Evolutionary conservation across 1,140 invertebrate genomes (phyloP), one percentile per base, ranked within the genome.

Genomic region (Araneus ventricosus): DNA sequence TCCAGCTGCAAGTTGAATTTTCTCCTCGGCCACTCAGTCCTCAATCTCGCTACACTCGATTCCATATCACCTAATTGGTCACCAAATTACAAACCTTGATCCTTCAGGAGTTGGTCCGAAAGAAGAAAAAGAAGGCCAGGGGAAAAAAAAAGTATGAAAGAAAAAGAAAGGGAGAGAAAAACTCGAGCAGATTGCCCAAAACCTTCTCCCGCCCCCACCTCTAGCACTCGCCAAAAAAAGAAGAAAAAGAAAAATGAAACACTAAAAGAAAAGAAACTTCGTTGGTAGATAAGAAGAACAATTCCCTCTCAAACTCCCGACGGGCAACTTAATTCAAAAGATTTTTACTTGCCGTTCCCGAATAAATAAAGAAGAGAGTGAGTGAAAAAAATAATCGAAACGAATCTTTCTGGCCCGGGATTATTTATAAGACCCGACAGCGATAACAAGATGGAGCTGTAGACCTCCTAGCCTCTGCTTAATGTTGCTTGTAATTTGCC

Each of bases 401-500:
- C 52, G 86, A 59, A 88, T 67, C 59, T 88, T 67, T 59, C 41
- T 86, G 27, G n/a, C 84, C 34, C 52, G n/a, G 86, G 30, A 34
- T 88, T 88, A 88, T 88, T 88, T 88, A 88, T 88, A 70, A 88
- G 86, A 45, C 37, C 37, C 34, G 86, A 41, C 86, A 63, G 22
- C 34, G 86, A 88, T 88, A 88, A 88, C 86, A 88, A 88, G 86
- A 67, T 88, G 27, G 24, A 70, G 86, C 30, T 30, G 45, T 52
- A 57, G 52, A 34, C 84, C 52, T 86, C 84, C 30, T 86, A 67
- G 86, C 86, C 57, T 88, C 30, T 63, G 61, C 59, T 70, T 88
- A 88, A 88, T 88, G 86, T 88, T 30, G 52, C 86, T 88, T 88
- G 86, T 88, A 88, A 88, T 88, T 88, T 88, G 86, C 86, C 86